A percentile compares a stretch with the other conserved stretches of the same genome.
These are phyloP conservation scores for Magallana angulata DNA, from an alignment of 1,140 invertebrate species.

Conservation along the genomic window DNA sequence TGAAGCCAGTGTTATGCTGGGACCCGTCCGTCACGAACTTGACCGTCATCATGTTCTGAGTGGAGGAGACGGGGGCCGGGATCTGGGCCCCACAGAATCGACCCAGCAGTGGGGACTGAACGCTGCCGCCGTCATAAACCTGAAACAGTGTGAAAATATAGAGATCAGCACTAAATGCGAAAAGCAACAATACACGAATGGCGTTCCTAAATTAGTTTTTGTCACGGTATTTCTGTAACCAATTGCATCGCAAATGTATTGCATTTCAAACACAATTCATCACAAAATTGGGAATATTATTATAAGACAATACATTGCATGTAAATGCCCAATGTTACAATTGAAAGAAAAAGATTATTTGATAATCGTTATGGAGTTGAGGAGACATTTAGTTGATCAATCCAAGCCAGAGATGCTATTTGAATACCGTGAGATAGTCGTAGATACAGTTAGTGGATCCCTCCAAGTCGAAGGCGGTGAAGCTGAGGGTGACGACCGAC, in stretches of 20 bases:
- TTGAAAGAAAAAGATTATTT: too few species aligned
- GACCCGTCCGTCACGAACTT: slow-evolving; percentile 96
- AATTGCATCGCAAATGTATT: too few species aligned
- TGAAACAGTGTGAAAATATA: slow-evolving; percentile 46
- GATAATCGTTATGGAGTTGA: too few species aligned
- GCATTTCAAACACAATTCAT: too few species aligned
- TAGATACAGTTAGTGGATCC: slow-evolving; percentile 95
- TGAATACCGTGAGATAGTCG: slow-evolving; percentile 88
- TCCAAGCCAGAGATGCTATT: too few species aligned
- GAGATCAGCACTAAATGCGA: neutral
- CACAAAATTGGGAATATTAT: too few species aligned
- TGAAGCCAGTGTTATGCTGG: slow-evolving; percentile 93
- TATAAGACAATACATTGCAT: too few species aligned
- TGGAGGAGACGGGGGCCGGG: slow-evolving; percentile 93
- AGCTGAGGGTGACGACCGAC: slow-evolving; percentile 86
- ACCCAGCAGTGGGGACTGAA: slow-evolving; percentile 86
- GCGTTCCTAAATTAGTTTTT: too few species aligned
- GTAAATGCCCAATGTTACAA: too few species aligned
- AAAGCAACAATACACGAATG: too few species aligned
- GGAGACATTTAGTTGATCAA: too few species aligned
- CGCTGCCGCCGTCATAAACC: slow-evolving; percentile 79
- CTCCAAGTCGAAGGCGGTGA: slow-evolving; percentile 82
- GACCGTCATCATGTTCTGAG: slow-evolving; percentile 94
- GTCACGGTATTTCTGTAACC: too few species aligned
- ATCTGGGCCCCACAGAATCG: slow-evolving; percentile 94